Conservation (phyloP, 2,797 vertebrate species). For the Ctenopoma kingsleyae region DNA sequence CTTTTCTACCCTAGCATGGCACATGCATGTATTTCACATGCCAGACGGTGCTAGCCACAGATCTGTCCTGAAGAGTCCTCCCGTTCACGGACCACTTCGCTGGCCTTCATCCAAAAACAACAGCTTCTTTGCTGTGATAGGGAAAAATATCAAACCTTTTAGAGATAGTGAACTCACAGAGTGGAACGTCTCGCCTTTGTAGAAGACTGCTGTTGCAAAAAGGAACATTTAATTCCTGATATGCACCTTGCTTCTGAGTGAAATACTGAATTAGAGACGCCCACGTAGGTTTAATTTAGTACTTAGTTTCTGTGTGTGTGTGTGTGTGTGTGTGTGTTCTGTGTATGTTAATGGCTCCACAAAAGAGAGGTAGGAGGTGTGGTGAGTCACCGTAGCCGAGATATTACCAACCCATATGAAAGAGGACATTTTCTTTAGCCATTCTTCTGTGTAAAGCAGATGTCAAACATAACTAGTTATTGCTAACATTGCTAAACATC, state of each 20-base stretch:
- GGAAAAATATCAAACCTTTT: conserved; percentile 34
- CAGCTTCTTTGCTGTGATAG: conserved; percentile 23
- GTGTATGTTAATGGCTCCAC: conserved; percentile 13
- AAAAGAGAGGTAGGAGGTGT: conserved; percentile 33
- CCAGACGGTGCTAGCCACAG: conserved; percentile 74
- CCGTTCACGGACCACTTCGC: conserved; percentile 60
- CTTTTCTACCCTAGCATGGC: conserved; percentile 35
- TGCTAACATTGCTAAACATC: not conserved
- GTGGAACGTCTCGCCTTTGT: conserved; percentile 34
- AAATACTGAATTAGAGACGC: conserved; percentile 32
- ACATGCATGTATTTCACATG: conserved; percentile 57
- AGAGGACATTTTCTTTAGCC: not conserved
- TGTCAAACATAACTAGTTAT: not conserved
- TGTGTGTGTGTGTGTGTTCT: too few species aligned
- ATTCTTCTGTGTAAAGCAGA: not conserved
- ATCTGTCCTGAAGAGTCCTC: conserved; percentile 60
- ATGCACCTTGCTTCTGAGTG: conserved; percentile 26
- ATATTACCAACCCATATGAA: conserved; percentile 7
- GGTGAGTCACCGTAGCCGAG: conserved; percentile 11
- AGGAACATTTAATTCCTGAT: conserved; percentile 36
- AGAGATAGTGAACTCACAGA: conserved; percentile 48
- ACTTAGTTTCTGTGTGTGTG: conserved; percentile 31
- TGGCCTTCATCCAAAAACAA: conserved; percentile 70
- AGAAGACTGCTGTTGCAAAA: conserved; percentile 9
- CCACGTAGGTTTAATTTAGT: conserved; percentile 2